Conservation (phyloP, 2,888 invertebrate species). For the Spicauda simplicius region DNA sequence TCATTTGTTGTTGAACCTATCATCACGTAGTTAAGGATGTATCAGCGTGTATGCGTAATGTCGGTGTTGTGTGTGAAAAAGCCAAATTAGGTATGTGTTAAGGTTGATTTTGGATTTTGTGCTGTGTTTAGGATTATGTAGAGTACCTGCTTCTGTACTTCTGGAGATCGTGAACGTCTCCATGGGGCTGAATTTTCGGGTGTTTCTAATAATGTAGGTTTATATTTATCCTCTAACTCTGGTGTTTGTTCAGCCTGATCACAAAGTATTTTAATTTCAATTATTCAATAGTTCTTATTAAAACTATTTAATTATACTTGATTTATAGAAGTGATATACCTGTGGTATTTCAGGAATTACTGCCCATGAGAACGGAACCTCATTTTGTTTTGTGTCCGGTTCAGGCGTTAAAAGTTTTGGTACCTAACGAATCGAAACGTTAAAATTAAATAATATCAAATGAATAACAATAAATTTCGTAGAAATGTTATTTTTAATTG, state of each 20-base stretch:
- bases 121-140: constrained; percentile 19
- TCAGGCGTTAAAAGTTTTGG: constrained; percentile 61
- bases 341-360: constrained; percentile 79
- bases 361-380: constrained; percentile 76
- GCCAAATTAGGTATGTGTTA: constrained; percentile 18
- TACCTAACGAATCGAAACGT: constrained; percentile 55
- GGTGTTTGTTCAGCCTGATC: constrained; percentile 77
- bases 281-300: neutral
- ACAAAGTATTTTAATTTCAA: constrained; percentile 43
- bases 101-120: too few species aligned
- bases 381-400: constrained; percentile 59
- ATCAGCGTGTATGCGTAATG: neutral
- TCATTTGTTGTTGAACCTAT: constrained; percentile 9
- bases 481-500: too few species aligned
- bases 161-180: constrained; percentile 73
- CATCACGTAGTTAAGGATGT: neutral
- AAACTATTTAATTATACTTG: neutral
- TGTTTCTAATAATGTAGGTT: constrained; percentile 72
- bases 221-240: constrained; percentile 73
- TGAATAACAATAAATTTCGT: too few species aligned
- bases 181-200: constrained; percentile 63
- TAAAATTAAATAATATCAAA: neutral
- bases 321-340: constrained; percentile 54
- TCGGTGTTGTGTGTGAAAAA: constrained; percentile 6
- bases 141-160: constrained; percentile 55